A percentile compares a stretch with the other conserved stretches of the same genome.
These are phyloP conservation scores for Drosophila kuntzei DNA, from an alignment of 2,888 invertebrate genomes.

Conservation along the genomic window DNA sequence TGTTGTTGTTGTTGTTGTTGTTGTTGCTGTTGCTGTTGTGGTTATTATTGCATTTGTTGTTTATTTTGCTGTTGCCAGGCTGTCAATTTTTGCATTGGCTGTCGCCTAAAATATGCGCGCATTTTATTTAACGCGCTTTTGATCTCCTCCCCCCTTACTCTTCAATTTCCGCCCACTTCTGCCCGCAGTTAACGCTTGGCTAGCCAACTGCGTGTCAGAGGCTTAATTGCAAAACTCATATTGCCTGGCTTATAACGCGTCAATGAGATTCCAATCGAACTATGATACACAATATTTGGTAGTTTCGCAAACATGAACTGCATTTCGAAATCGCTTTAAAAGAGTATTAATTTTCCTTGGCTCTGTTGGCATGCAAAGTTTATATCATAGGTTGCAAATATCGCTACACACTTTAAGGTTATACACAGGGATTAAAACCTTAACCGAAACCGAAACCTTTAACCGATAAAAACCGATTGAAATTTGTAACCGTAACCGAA, in stretches of 20 bases:
- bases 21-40: constrained; percentile 17
- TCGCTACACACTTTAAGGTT: not conserved
- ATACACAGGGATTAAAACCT: too few relatives aligned
- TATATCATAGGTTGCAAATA: not conserved
- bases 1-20: not conserved
- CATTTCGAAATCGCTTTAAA: not conserved
- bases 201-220: constrained; percentile 49
- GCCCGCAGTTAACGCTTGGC: constrained; percentile 11
- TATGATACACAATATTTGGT: constrained; percentile 16
- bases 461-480: too few relatives aligned
- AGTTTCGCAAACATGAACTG: not conserved
- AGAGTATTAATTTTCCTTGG: not conserved
- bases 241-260: constrained; percentile 49
- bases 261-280: constrained; percentile 21
- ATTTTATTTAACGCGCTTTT: constrained; percentile 70
- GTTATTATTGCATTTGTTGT: constrained; percentile 25
- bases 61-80: constrained; percentile 39
- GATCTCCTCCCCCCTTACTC: not conserved
- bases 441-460: too few relatives aligned
- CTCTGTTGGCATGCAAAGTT: not conserved
- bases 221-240: constrained; percentile 60
- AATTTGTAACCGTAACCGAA: too few relatives aligned
- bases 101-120: constrained; percentile 64
- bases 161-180: not conserved
- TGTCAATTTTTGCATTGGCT: constrained; percentile 64